Evolutionary conservation across 2,113 vertebrate species (phyloP), one percentile per base, ranked within the genome.

Genomic region (Cottus gobio): DNA sequence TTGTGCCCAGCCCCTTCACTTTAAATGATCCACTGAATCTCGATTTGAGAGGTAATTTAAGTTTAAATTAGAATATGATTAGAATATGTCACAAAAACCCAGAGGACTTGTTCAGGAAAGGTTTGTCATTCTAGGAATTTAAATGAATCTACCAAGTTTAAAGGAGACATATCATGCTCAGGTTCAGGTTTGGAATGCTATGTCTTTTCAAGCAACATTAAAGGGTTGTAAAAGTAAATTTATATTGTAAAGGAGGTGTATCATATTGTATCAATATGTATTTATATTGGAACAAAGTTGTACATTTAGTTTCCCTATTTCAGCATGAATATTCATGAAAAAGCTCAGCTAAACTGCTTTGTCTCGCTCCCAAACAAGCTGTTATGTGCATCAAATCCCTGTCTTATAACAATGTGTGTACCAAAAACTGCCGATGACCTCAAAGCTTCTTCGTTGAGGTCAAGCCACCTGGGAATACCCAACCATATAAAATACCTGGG

Each of bases 371-470:
- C 12, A 66, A 52, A 36, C 7, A 0, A 58, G 62, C 37, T 9
- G 26, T 36, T 30, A 15, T 30, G 22, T 71, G 37, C 28, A 18
- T 48, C 28, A 67, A 70, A 75, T 56, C 1, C 10, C 11, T 52
- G 48, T 79, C 36, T 65, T n/a, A 65, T 64, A 67, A 67, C 66
- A 68, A 69, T 28, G 61, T 75, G 30, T 82, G 69, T 24, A 72
- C 60, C 74, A 76, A 85, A 80, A 71, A 80, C 57, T 39, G 24
- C 46, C 63, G 57, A 46, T 46, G 79, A 85, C 85, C 86, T 83
- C 64, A 52, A 34, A 69, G 63, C 68, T 13, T 78, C 36, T 71
- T 36, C 52, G 56, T 64, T 28, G 61, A 82, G 82, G 68, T 79
- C 68, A 74, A 36, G 57, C 80, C 79, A 48, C 75, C 66, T 44